Base-by-base conservation (phyloP, 2,888 invertebrate species). In the Petrolisthes cinctipes region DNA sequence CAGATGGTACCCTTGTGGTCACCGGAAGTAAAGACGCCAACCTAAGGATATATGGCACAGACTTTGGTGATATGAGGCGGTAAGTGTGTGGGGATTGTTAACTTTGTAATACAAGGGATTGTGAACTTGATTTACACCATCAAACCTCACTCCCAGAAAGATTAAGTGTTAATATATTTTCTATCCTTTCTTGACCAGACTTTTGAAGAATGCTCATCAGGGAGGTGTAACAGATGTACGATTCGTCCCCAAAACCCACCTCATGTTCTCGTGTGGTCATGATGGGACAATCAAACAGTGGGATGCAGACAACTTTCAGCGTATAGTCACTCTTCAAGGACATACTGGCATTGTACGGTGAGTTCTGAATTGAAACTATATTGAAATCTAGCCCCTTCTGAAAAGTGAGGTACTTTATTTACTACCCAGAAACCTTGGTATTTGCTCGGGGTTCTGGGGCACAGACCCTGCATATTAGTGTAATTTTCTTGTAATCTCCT, bases 1-100 rank as follows among this genome's bases (percentile, higher is more conserved):
- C 96, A 91, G 98, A 98, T 93, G 96, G 96, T 0, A 95, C 95
- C 11, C 92, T 99, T 53, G 96, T 99, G 91, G 97, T 95, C 11
- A 98, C 99, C 0, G 99, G 99, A 7, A 98, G 99, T 4, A 97
- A 97, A 0, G 99, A 99, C 94, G 95, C 98, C 73, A 98, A 97
- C 93, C 95, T 99, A 56, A 98, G 99, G 94, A 96, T 99, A 90
- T 99, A 99, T 99, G 99, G 99, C 66, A 94, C 99, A 93, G 94
- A 94, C 91, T 95, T 94, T 92, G 94, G 94, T 57, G 94, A 94
- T 91, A 86, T 86, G 98, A 99, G 84, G 73, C 89, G 80, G 89
- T 89, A 81, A 68, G 57, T 73, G 9, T 7, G 37, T 37, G 37
- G 37, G 37, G 37, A 37, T 37, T 37, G 37, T 37, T 37, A 37